A percentile compares a stretch with the other conserved stretches of the same genome.
Conservation (phyloP, 2,113 vertebrate species). For the Vidua macroura region DNA sequence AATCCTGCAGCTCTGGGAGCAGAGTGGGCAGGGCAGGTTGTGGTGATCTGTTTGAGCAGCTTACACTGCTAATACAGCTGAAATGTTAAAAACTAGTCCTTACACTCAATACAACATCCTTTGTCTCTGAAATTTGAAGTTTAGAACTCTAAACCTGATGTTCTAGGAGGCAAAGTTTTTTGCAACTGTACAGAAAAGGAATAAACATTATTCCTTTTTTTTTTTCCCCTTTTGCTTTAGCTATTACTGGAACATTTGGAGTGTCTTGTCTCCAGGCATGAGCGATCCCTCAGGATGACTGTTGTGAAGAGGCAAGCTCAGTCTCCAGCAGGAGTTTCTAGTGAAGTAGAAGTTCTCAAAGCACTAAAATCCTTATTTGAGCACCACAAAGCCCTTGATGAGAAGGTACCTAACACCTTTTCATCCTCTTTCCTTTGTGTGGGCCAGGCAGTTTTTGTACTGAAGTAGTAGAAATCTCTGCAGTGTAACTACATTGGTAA, state of each 20-base stretch:
- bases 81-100: not conserved
- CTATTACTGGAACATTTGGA: conserved; percentile 93
- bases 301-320: conserved; percentile 96
- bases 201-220: not conserved
- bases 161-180: not conserved
- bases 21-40: not conserved
- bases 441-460: not conserved
- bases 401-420: conserved; percentile 81
- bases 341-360: conserved; percentile 97
- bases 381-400: conserved; percentile 97
- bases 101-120: rapidly evolving
- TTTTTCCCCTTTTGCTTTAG: conserved; percentile 63
- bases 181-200: not conserved
- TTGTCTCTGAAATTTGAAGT: not conserved
- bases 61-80: not conserved
- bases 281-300: conserved; percentile 94
- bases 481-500: not conserved
- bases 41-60: not conserved
- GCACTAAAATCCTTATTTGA: conserved; percentile 97
- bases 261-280: conserved; percentile 93
- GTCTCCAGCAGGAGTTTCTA: conserved; percentile 95
- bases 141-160: not conserved
- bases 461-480: not conserved
- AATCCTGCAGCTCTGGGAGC: not conserved
- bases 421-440: not conserved